Conservation (phyloP, 1,140 invertebrate genomes). For the Mya arenaria region DNA sequence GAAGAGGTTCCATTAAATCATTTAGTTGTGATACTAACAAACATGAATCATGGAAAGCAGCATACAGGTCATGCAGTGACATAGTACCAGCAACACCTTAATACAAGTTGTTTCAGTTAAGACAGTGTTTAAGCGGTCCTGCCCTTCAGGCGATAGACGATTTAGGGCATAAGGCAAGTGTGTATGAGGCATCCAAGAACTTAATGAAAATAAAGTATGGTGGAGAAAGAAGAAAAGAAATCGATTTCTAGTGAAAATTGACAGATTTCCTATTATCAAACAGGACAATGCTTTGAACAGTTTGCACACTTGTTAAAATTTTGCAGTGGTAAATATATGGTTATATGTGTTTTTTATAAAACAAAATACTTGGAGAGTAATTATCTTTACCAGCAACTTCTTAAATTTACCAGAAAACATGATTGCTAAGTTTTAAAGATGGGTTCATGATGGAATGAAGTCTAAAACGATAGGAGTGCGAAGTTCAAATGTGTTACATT, state of each 20-base stretch:
- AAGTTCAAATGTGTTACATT: slow-evolving; percentile 33
- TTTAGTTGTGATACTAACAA: background rate
- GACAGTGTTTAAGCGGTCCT: background rate
- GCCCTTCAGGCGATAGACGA: background rate
- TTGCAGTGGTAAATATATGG: slow-evolving; percentile 16
- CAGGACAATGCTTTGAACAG: slow-evolving; percentile 10
- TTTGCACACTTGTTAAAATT: slow-evolving; percentile 12
- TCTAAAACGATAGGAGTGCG: background rate
- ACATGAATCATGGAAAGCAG: background rate
- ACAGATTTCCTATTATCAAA: background rate
- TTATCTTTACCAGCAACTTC: background rate
- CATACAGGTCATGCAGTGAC: background rate
- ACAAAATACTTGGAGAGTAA: background rate
- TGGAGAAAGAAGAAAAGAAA: background rate
- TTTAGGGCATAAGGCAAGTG: background rate
- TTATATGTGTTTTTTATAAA: background rate
- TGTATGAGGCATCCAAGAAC: background rate
- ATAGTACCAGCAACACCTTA: background rate
- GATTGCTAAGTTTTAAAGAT: background rate
- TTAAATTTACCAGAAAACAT: slow-evolving; percentile 1
- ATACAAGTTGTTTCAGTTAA: slow-evolving; percentile 9
- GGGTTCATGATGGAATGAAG: slow-evolving; percentile 1
- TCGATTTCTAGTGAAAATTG: background rate
- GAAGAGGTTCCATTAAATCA: background rate
- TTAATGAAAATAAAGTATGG: background rate